Evolutionary conservation across 2,113 vertebrate genomes (phyloP).

Genomic region (Zootoca vivipara): DNA sequence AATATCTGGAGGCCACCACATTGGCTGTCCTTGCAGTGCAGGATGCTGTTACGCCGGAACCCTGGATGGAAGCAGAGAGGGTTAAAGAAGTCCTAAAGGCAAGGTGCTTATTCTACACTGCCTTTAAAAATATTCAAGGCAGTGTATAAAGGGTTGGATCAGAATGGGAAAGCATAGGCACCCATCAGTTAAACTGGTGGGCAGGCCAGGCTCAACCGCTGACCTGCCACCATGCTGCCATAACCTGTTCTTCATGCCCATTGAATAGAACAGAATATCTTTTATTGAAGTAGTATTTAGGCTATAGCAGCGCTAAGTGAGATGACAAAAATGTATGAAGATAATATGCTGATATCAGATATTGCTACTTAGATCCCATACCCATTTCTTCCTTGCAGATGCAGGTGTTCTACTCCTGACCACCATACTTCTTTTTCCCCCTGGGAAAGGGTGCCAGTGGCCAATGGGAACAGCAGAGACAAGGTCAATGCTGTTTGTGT

Average conservation of each 20-base stretch:
- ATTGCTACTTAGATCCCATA: no score
- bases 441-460: background rate
- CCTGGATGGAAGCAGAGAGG: background rate
- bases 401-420: background rate
- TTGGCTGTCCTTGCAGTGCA: background rate
- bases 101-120: background rate
- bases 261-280: no score
- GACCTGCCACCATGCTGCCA: background rate
- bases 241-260: background rate
- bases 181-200: background rate
- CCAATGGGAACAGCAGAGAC: background rate
- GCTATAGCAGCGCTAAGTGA: no score
- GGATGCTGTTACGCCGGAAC: background rate
- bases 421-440: rapidly evolving
- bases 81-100: background rate
- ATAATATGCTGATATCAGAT: no score
- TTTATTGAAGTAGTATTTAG: no score
- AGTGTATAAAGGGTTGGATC: background rate
- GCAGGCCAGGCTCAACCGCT: background rate
- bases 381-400: background rate
- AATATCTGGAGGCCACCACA: background rate
- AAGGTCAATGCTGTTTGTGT: background rate
- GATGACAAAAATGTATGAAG: no score
- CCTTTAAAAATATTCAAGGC: background rate
- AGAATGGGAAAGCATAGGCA: background rate